phyloP scores from a whole-genome alignment of 2,888 invertebrate species.

The Lasioglossum lativentre region DNA sequence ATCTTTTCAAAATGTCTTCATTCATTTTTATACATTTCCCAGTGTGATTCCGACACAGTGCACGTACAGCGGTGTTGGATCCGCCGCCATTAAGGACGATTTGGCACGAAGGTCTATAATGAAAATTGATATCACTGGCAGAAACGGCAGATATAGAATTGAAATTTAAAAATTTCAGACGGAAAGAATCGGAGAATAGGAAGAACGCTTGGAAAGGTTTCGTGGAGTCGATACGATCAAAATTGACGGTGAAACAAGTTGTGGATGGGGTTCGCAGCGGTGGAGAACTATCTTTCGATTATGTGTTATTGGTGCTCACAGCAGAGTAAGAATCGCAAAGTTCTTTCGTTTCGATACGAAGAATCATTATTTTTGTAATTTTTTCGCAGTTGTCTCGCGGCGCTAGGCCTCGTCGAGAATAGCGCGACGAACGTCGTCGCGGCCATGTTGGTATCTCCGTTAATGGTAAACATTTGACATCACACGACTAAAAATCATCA shows the following conservation, averaged over 20 bases:
- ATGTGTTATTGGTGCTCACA: slow-evolving; percentile 91
- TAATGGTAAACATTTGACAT: slow-evolving; percentile 86
- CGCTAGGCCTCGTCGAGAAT: slow-evolving; percentile 93
- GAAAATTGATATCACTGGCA: background rate
- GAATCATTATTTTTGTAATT: background rate
- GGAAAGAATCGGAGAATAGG: slow-evolving; percentile 74
- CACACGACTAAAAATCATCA: background rate
- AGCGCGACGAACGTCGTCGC: slow-evolving; percentile 93
- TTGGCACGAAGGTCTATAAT: slow-evolving; percentile 55
- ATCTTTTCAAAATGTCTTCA: background rate
- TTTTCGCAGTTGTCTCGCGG: slow-evolving; percentile 91
- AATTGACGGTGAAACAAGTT: slow-evolving; percentile 93
- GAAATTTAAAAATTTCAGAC: slow-evolving; percentile 52
- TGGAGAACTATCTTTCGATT: slow-evolving; percentile 94
- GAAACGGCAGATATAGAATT: background rate
- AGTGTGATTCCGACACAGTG: slow-evolving; percentile 82
- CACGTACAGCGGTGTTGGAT: slow-evolving; percentile 77
- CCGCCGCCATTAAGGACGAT: slow-evolving; percentile 68
- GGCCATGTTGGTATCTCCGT: slow-evolving; percentile 91
- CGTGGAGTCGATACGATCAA: slow-evolving; percentile 91
- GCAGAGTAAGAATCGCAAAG: slow-evolving; percentile 89
- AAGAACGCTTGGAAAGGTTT: slow-evolving; percentile 89
- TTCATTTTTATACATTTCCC: slow-evolving; percentile 36
- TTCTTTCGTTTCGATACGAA: background rate
- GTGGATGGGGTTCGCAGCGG: slow-evolving; percentile 92